A percentile compares a stretch with the other conserved stretches of the same genome.
Conservation (phyloP, 1,140 invertebrate genomes). For the Drosophila biarmipes region DNA sequence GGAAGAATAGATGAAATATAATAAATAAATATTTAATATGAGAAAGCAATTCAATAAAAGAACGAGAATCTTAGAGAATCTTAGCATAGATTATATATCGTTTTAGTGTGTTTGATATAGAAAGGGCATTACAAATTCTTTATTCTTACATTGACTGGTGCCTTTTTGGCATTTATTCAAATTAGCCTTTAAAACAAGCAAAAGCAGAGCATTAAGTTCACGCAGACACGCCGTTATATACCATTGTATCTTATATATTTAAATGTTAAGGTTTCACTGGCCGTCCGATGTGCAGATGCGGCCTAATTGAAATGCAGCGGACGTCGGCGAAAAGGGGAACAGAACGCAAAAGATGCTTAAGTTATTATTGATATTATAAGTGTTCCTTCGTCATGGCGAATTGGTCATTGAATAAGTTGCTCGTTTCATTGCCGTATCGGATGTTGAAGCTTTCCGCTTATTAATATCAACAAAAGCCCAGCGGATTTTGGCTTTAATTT, state of each 20-base stretch:
- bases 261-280: conserved; percentile 56
- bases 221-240: conserved; percentile 13
- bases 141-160: background rate
- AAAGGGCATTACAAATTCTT: conserved; percentile 2
- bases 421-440: conserved; percentile 15
- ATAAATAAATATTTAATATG: no score
- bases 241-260: conserved; percentile 53
- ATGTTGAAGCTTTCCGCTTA: conserved; percentile 3
- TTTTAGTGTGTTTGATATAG: no score
- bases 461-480: conserved; percentile 13
- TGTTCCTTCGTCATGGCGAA: conserved; percentile 35
- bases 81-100: background rate
- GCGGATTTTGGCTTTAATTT: conserved; percentile 25
- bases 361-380: conserved; percentile 69
- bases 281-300: conserved; percentile 9
- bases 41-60: no score
- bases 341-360: conserved; percentile 53
- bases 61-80: background rate
- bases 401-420: conserved; percentile 41
- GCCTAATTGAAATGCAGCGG: conserved; percentile 63
- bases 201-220: conserved; percentile 51
- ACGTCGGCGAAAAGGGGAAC: conserved; percentile 28
- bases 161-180: conserved; percentile 58
- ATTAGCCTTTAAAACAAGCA: conserved; percentile 55
- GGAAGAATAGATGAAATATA: no score